phyloP scores from a whole-genome alignment of 2,797 vertebrate species.

The Babyrousa celebensis region DNA sequence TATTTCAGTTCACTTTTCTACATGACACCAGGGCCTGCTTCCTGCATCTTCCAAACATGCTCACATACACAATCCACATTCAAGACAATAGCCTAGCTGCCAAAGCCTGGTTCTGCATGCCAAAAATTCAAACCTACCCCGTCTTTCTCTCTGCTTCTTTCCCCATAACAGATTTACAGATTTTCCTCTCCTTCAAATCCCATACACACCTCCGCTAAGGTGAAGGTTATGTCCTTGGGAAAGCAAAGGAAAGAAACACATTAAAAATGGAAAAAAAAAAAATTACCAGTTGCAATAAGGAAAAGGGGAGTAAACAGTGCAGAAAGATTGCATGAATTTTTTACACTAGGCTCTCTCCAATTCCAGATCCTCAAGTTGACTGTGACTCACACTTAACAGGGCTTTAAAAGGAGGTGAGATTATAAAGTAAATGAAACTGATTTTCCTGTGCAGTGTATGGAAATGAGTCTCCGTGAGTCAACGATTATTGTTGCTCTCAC shows the following conservation, averaged over 20 bases:
- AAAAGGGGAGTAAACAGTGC: conserved; percentile 41
- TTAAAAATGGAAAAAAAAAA: conserved; percentile 76
- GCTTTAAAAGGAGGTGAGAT: conserved; percentile 19
- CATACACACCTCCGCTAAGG: background rate
- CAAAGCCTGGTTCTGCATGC: conserved; percentile 25
- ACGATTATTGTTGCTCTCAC: background rate
- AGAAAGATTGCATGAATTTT: conserved; percentile 75
- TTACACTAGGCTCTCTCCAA: conserved; percentile 54
- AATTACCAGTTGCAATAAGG: conserved; percentile 37
- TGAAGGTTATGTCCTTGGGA: conserved; percentile 47
- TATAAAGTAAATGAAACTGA: conserved; percentile 40
- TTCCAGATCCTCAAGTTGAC: conserved; percentile 52
- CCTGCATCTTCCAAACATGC: background rate
- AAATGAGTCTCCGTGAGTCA: conserved; percentile 64
- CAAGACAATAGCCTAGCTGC: background rate
- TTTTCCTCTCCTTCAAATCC: conserved; percentile 10
- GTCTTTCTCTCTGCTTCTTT: conserved; percentile 12
- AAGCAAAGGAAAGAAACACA: conserved; percentile 66
- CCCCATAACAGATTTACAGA: background rate
- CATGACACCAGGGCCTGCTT: background rate
- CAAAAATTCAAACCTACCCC: background rate
- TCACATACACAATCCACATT: background rate
- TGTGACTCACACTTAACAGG: conserved; percentile 72
- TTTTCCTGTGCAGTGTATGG: conserved; percentile 35
- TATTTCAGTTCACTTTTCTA: background rate